phyloP scores from a whole-genome alignment of 2,888 invertebrate genomes.

The Myathropa florea region DNA sequence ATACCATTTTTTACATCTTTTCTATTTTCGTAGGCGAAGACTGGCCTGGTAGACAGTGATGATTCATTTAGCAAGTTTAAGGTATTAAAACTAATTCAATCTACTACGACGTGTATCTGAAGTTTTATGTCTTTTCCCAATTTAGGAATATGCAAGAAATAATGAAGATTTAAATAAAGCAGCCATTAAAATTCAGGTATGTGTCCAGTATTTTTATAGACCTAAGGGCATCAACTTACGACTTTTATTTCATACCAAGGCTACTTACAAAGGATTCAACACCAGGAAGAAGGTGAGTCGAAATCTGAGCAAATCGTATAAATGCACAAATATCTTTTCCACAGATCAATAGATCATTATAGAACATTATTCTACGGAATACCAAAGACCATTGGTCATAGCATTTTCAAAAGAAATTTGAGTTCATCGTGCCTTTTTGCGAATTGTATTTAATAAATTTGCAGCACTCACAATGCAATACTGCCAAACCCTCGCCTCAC shows the following conservation, averaged over 20 bases:
- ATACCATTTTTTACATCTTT: no score
- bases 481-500: not conserved
- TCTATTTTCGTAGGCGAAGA: no score
- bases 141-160: not conserved
- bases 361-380: not conserved
- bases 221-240: not conserved
- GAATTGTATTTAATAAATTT: not conserved
- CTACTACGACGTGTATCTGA: not conserved
- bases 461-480: not conserved
- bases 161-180: slow-evolving; percentile 12
- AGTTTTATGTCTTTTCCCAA: no score
- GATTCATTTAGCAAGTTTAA: not conserved
- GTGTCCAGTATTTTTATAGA: not conserved
- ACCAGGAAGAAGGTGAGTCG: slow-evolving; percentile 1
- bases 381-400: not conserved
- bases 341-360: no score
- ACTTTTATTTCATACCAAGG: not conserved
- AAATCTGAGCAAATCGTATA: not conserved
- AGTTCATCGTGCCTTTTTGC: not conserved
- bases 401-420: not conserved
- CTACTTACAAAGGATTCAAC: slow-evolving; percentile 6
- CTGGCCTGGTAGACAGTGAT: no score
- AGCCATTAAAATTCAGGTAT: slow-evolving; percentile 52
- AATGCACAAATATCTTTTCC: not conserved
- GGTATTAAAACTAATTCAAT: not conserved